These are phyloP conservation scores for Megastigmus dorsalis DNA, from an alignment of 2,888 invertebrate species.

Conservation along the genomic window DNA sequence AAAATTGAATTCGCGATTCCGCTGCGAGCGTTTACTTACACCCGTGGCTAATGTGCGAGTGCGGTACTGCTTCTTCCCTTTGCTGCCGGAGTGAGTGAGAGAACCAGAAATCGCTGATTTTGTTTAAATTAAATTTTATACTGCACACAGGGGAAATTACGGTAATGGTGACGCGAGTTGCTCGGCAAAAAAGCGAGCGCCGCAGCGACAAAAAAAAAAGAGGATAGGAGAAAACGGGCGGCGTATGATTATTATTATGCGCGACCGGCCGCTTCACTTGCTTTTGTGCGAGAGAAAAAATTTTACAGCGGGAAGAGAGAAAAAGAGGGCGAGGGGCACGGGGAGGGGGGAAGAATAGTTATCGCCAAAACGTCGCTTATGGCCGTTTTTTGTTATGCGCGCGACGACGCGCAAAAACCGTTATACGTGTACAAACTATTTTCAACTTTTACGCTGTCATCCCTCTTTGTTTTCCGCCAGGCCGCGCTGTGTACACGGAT, in stretches of 20 bases:
- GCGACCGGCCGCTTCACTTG: not conserved
- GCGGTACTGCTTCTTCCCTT: too few relatives aligned
- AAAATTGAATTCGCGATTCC: too few relatives aligned
- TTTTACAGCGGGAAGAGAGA: not conserved
- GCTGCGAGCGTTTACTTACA: too few relatives aligned
- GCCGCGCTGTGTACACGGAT: too few relatives aligned
- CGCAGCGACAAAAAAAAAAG: constrained; percentile 1
- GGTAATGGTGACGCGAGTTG: too few relatives aligned
- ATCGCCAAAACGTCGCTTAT: not conserved
- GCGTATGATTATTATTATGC: constrained; percentile 13
- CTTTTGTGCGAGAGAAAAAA: not conserved
- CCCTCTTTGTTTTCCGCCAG: not conserved
- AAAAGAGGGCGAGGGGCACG: too few relatives aligned
- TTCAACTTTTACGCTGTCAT: constrained; percentile 1
- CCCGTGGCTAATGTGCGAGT: too few relatives aligned
- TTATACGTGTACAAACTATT: constrained; percentile 14
- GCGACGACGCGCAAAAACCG: not conserved
- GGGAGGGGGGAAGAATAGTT: not conserved
- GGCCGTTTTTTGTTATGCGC: not conserved
- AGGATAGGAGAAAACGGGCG: too few relatives aligned
- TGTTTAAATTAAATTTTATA: not conserved
- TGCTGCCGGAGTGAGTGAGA: not conserved
- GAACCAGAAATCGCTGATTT: not conserved
- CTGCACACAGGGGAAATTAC: not conserved
- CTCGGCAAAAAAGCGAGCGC: too few relatives aligned